Percentiles rank a stretch among this genome's conserved stretches.
These are phyloP conservation scores for Acanthornis magna DNA, from an alignment of 2,797 vertebrate genomes.

Conservation along the genomic window DNA sequence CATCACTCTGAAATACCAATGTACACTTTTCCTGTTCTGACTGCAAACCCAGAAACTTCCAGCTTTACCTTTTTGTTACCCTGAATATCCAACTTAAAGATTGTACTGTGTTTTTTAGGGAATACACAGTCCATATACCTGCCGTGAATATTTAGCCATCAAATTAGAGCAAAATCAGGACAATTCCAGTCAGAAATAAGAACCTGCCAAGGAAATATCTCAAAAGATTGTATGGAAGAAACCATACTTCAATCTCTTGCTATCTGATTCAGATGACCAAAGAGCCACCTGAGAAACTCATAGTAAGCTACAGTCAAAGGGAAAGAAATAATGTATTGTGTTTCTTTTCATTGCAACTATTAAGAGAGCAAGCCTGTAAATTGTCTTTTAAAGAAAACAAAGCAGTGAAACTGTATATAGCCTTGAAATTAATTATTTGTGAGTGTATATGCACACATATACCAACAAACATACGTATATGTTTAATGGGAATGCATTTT, in stretches of 20 bases:
- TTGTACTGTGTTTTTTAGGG: background rate
- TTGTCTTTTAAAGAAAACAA: background rate
- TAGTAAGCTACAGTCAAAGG: background rate
- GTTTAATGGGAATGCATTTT: background rate
- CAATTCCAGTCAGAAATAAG: background rate
- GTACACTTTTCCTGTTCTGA: background rate
- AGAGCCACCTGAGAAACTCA: background rate
- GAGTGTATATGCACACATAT: background rate
- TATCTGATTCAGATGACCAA: background rate
- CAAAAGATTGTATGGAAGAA: background rate
- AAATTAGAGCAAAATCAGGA: background rate
- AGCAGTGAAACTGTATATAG: background rate
- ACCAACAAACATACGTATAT: background rate
- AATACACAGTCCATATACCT: background rate
- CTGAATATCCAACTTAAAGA: background rate
- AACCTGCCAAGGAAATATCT: background rate
- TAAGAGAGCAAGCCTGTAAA: background rate
- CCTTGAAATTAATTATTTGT: background rate
- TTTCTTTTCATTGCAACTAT: background rate
- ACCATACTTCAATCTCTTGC: background rate
- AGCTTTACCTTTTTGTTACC: background rate
- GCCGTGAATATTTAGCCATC: background rate
- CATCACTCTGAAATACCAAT: background rate
- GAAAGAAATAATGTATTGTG: background rate
- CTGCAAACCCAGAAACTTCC: background rate